A percentile compares a stretch with the other conserved stretches of the same genome.
phyloP scores from a whole-genome alignment of 2,888 invertebrate species.

The Athalia circularis region DNA sequence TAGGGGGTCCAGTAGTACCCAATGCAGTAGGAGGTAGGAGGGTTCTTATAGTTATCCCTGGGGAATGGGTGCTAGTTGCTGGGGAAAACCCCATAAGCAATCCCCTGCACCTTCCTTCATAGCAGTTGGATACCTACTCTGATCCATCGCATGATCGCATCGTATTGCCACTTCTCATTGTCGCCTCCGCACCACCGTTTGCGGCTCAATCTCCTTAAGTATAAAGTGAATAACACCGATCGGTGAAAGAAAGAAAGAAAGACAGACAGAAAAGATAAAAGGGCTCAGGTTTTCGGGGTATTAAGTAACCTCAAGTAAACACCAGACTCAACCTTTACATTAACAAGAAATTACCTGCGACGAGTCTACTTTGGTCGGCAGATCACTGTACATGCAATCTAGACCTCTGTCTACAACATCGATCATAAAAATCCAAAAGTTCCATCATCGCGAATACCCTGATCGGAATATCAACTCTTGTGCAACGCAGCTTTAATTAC shows the following conservation, averaged over 20 bases:
- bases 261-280: neutral
- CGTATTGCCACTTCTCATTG: constrained; percentile 26
- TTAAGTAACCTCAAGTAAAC: constrained; percentile 37
- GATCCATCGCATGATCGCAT: constrained; percentile 1
- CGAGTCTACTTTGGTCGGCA: neutral
- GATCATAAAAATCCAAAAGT: no score
- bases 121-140: neutral
- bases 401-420: no score
- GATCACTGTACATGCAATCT: no score
- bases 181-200: neutral
- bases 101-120: constrained; percentile 47
- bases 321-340: neutral
- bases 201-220: no score
- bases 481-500: no score
- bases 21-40: neutral
- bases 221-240: no score
- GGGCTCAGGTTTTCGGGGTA: constrained; percentile 26
- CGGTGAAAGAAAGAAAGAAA: no score
- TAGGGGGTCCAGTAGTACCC: constrained; percentile 19
- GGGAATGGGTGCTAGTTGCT: constrained; percentile 9
- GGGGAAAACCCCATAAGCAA: constrained; percentile 15
- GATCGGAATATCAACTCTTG: no score
- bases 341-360: neutral
- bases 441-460: no score
- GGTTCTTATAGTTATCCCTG: constrained; percentile 27